Conservation (phyloP, 2,888 invertebrate genomes). For the Campaea margaritaria region DNA sequence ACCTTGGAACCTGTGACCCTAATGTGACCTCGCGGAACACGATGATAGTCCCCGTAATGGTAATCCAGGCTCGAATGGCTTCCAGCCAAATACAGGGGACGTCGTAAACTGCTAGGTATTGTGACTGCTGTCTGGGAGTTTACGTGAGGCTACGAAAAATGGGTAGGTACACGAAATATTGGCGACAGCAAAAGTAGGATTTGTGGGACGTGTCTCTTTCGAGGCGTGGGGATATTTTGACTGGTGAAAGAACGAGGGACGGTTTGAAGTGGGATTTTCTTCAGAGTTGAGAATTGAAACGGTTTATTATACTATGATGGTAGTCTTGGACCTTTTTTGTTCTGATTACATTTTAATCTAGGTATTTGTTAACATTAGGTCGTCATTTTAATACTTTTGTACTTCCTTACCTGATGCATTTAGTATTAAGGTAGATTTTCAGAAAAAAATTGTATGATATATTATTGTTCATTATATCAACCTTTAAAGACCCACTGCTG, state of each 20-base stretch:
- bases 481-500: no score
- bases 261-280: no score
- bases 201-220: slow-evolving; percentile 24
- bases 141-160: slow-evolving; percentile 33
- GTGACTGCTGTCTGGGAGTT: slow-evolving; percentile 27
- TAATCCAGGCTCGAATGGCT: slow-evolving; percentile 36
- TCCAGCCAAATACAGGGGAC: slow-evolving; percentile 31
- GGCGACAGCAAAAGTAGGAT: slow-evolving; percentile 26
- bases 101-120: slow-evolving; percentile 35
- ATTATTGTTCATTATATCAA: no score
- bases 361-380: no score
- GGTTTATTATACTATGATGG: no score
- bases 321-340: no score
- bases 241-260: slow-evolving; percentile 8
- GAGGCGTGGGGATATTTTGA: slow-evolving; percentile 15
- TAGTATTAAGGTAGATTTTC: no score
- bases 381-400: no score
- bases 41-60: slow-evolving; percentile 33
- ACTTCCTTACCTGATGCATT: no score
- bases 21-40: slow-evolving; percentile 31
- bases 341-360: no score
- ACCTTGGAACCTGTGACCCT: slow-evolving; percentile 39
- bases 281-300: no score
- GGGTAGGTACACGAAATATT: slow-evolving; percentile 35
- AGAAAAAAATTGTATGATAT: no score